Evolutionary conservation across 1,140 invertebrate species (phyloP).

Genomic region (Bombus haemorrhoidalis): DNA sequence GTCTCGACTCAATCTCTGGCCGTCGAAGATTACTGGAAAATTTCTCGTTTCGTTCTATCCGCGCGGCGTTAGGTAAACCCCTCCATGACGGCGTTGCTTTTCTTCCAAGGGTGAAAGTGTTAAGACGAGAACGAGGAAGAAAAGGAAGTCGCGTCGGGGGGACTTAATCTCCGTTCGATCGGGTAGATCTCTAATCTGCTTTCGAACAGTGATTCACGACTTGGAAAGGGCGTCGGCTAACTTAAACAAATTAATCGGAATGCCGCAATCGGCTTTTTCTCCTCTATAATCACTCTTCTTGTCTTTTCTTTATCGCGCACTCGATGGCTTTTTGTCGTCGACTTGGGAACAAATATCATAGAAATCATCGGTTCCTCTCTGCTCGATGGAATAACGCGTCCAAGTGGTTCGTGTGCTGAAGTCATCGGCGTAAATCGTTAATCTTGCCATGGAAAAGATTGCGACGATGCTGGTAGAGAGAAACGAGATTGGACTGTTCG

Average conservation of each 20-base stretch:
- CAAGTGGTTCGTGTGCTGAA: too few species aligned
- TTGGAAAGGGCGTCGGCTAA: slow-evolving; percentile 36
- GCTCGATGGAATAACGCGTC: too few species aligned
- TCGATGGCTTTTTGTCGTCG: not conserved
- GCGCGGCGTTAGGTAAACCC: slow-evolving; percentile 12
- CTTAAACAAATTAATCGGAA: slow-evolving; percentile 58
- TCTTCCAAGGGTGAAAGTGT: slow-evolving; percentile 1
- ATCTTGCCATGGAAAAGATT: slow-evolving; percentile 13
- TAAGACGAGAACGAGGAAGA: not conserved
- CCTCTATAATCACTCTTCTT: not conserved
- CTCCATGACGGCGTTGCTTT: not conserved
- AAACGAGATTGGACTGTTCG: slow-evolving; percentile 29
- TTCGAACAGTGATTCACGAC: slow-evolving; percentile 33
- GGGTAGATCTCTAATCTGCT: slow-evolving; percentile 65
- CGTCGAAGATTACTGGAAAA: slow-evolving; percentile 66
- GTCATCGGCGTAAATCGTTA: not conserved
- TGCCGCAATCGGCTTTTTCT: slow-evolving; percentile 12
- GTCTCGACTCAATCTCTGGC: slow-evolving; percentile 56
- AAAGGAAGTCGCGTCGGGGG: not conserved
- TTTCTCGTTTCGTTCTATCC: slow-evolving; percentile 60
- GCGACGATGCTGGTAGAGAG: too few species aligned
- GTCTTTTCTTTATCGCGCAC: not conserved
- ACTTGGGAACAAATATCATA: not conserved
- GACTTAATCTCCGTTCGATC: slow-evolving; percentile 64
- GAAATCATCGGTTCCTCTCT: not conserved